phyloP scores from a whole-genome alignment of 2,113 vertebrate species.

The Nannospalax galili region DNA sequence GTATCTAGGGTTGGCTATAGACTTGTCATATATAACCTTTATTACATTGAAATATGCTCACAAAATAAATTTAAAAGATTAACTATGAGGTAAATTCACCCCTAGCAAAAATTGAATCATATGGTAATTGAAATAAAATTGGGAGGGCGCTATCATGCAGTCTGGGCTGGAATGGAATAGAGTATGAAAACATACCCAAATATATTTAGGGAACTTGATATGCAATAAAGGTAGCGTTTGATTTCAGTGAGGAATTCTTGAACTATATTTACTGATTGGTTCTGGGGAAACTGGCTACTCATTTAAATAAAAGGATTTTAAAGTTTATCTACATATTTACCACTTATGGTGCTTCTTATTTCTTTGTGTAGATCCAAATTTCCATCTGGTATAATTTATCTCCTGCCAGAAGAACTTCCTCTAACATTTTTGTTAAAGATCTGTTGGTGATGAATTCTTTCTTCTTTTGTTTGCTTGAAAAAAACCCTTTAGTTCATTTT shows the following conservation, averaged over 20 bases:
- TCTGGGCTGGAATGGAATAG: slow-evolving; percentile 7
- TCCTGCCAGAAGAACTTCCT: slow-evolving; percentile 51
- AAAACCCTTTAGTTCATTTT: slow-evolving; percentile 14
- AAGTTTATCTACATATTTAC: slow-evolving; percentile 33
- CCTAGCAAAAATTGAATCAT: neutral
- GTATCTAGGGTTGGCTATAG: neutral
- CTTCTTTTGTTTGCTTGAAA: slow-evolving; percentile 34
- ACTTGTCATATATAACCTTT: neutral
- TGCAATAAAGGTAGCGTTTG: slow-evolving; percentile 10
- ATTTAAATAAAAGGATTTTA: slow-evolving; percentile 36
- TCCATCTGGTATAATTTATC: slow-evolving; percentile 33
- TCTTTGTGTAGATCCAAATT: slow-evolving; percentile 49
- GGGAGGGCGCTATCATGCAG: neutral
- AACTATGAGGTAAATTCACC: neutral
- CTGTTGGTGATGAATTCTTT: neutral
- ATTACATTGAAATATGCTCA: neutral
- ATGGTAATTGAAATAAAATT: slow-evolving; percentile 30
- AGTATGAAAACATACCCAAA: neutral
- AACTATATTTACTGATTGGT: neutral
- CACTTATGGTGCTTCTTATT: neutral
- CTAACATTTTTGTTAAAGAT: slow-evolving; percentile 65
- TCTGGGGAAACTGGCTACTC: neutral
- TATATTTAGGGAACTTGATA: slow-evolving; percentile 43
- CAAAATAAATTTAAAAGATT: slow-evolving; percentile 35
- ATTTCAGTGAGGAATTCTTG: slow-evolving; percentile 43